A percentile compares a stretch with the other conserved stretches of the same genome.
Evolutionary conservation across 2,888 invertebrate genomes (phyloP).

Genomic region (Apodemia zela): DNA sequence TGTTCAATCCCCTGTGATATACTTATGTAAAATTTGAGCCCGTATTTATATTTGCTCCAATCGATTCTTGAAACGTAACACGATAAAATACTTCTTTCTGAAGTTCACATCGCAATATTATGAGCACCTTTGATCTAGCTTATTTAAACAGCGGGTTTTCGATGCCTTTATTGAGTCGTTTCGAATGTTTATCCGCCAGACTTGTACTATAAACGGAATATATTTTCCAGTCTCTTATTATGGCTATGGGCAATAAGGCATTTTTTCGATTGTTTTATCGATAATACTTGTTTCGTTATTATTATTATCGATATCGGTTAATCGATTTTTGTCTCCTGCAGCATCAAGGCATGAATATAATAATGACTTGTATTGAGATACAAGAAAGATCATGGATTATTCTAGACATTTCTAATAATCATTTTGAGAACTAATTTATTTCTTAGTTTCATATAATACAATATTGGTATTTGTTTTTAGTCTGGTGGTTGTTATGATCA

Average conservation of each 20-base stretch:
- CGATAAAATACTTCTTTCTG: conserved; percentile 13
- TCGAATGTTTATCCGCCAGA: conserved; percentile 22
- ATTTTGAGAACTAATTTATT: no score
- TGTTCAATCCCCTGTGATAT: neutral
- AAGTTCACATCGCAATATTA: conserved; percentile 25
- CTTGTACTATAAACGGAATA: conserved; percentile 17
- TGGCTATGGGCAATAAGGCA: neutral
- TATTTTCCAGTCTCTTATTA: conserved; percentile 13
- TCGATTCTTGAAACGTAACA: conserved; percentile 4
- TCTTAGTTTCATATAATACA: no score
- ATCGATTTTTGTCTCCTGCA: no score
- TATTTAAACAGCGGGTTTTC: conserved; percentile 62
- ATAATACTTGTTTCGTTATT: neutral
- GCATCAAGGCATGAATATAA: no score
- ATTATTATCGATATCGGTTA: neutral
- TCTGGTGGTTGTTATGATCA: no score
- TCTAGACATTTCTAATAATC: no score
- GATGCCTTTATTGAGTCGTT: conserved; percentile 55
- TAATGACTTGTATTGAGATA: no score
- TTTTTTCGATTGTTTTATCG: neutral
- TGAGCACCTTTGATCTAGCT: conserved; percentile 57
- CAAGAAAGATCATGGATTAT: no score
- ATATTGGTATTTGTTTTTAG: no score
- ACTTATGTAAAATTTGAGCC: neutral
- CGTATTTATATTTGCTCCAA: neutral